Evolutionary conservation across 2,888 invertebrate genomes (phyloP).

Genomic region (Cephus pulcher): DNA sequence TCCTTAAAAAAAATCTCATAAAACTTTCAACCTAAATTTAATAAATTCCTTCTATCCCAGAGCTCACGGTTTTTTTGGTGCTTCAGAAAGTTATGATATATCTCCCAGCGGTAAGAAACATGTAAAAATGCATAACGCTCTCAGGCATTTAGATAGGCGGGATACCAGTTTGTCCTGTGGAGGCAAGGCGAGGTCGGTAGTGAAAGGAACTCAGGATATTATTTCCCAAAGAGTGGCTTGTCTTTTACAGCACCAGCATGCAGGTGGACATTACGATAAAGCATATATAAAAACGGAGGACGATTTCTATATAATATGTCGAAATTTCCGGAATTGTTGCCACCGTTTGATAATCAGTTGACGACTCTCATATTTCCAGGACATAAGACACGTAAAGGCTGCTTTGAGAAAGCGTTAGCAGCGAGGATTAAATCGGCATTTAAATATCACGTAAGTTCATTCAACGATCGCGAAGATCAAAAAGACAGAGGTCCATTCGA

Average conservation of each 20-base stretch:
- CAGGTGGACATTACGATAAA: neutral
- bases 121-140: neutral
- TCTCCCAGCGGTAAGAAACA: neutral
- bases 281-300: neutral
- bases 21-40: neutral
- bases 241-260: neutral
- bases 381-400: neutral
- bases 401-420: neutral
- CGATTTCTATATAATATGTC: neutral
- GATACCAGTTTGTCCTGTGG: slow-evolving; percentile 19
- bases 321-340: neutral
- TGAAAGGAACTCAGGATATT: slow-evolving; percentile 50
- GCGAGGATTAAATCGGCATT: neutral
- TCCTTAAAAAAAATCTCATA: neutral
- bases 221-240: slow-evolving; percentile 26
- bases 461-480: neutral
- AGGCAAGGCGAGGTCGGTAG: slow-evolving; percentile 48
- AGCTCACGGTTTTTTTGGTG: neutral
- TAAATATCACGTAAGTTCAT: neutral
- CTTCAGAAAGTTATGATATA: neutral
- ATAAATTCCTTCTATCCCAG: neutral
- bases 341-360: neutral
- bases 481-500: neutral
- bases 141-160: slow-evolving; percentile 11
- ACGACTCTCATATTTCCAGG: neutral